Conservation (phyloP, 2,888 invertebrate species). For the Achlya flavicornis region DNA sequence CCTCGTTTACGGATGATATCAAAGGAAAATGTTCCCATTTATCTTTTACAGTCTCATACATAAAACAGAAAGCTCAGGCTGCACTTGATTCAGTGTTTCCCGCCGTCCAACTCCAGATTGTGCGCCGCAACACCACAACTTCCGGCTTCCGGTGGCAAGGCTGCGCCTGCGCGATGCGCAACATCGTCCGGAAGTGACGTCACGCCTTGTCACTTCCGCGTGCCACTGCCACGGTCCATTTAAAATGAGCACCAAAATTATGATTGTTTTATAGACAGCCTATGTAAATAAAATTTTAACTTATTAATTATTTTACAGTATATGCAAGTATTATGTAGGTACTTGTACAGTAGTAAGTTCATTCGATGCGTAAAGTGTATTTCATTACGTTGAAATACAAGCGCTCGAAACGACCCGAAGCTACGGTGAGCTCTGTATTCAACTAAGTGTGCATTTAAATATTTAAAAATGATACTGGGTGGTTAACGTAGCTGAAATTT, state of each 20-base stretch:
- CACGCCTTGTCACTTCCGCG: conserved; percentile 61
- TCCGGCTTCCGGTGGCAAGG: conserved; percentile 76
- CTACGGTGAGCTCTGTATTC: conserved; percentile 25
- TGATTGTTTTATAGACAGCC: conserved; percentile 13
- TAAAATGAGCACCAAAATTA: conserved; percentile 25
- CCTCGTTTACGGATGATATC: conserved; percentile 43
- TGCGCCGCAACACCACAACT: conserved; percentile 79
- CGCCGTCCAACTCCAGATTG: conserved; percentile 81
- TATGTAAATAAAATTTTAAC: not conserved
- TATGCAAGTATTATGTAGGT: too few relatives aligned
- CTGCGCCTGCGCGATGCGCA: conserved; percentile 71
- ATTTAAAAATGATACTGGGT: conserved; percentile 56
- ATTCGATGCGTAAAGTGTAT: not conserved
- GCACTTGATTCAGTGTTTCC: conserved; percentile 82
- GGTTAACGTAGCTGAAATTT: conserved; percentile 57
- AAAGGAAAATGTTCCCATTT: conserved; percentile 66
- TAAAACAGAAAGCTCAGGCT: conserved; percentile 72
- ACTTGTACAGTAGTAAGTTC: not conserved
- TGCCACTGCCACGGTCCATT: conserved; percentile 39
- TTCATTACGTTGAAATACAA: not conserved
- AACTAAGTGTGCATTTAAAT: conserved; percentile 46
- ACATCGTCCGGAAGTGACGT: conserved; percentile 58
- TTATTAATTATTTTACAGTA: not conserved
- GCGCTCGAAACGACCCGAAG: conserved; percentile 14
- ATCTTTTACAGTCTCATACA: conserved; percentile 71